Percentiles rank a stretch among this genome's conserved stretches.
Evolutionary conservation across 2,113 vertebrate genomes (phyloP).

Genomic region (Semicossyphus pulcher): DNA sequence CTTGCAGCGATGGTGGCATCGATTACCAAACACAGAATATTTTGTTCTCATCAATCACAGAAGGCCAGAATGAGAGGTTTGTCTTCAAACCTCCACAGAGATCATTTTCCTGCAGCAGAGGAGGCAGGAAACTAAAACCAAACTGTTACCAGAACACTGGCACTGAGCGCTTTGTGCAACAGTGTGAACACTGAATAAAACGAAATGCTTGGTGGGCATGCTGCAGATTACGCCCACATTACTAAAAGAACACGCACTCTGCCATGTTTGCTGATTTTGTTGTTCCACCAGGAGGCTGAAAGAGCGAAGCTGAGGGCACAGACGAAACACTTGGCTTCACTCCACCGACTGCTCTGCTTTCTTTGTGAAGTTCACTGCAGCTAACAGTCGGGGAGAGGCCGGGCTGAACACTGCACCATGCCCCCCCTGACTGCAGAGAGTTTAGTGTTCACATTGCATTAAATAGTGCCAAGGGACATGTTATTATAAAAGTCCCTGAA

Average conservation of each 20-base stretch:
- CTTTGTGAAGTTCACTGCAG: conserved; percentile 48
- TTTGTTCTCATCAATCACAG: conserved; percentile 3
- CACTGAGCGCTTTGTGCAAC: conserved; percentile 9
- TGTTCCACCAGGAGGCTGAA: conserved; percentile 58
- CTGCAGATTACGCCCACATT: conserved; percentile 45
- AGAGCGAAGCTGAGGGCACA: conserved; percentile 33
- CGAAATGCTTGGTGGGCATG: conserved; percentile 48
- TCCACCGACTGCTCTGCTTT: conserved; percentile 55
- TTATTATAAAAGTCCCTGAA: conserved; percentile 48
- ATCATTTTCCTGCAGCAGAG: too few relatives aligned
- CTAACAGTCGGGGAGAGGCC: conserved; percentile 5
- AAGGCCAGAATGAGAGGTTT: conserved; percentile 4
- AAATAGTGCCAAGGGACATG: conserved; percentile 32
- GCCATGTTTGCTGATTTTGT: conserved; percentile 54
- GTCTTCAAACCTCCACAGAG: background rate
- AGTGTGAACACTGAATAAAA: conserved; percentile 44
- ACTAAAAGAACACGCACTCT: conserved; percentile 47
- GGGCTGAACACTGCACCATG: conserved; percentile 20
- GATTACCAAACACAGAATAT: background rate
- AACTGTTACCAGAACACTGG: conserved; percentile 33
- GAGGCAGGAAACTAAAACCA: too few relatives aligned
- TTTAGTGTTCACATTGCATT: conserved; percentile 57
- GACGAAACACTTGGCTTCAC: conserved; percentile 50
- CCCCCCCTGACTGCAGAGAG: conserved; percentile 40
- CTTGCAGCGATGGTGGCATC: conserved; percentile 59